A percentile compares a stretch with the other conserved stretches of the same genome.
These are phyloP conservation scores for Zoanthus sansibaricus DNA, from an alignment of 92 coral and sea anemone species.

Conservation along the genomic window DNA sequence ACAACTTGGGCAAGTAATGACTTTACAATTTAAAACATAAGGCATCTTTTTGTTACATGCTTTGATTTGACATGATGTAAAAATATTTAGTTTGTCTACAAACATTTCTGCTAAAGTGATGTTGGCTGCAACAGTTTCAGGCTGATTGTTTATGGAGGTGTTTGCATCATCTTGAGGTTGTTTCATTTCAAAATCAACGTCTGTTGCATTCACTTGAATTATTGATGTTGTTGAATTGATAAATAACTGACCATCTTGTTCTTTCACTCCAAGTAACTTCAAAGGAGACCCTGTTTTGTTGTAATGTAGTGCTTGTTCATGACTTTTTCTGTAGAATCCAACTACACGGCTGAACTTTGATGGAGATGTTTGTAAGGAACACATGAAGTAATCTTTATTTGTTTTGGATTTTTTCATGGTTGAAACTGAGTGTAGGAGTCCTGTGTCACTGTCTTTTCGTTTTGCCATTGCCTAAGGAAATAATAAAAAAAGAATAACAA, in stretches of 20 bases:
- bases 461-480: conserved; percentile 27
- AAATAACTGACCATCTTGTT: conserved; percentile 38
- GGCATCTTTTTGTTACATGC: conserved; percentile 63
- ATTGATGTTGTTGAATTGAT: conserved; percentile 32
- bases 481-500: conserved; percentile 33
- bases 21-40: conserved; percentile 14
- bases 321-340: conserved; percentile 50
- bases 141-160: not conserved
- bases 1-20: conserved; percentile 33
- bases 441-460: conserved; percentile 55
- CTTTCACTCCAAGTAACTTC: conserved; percentile 46
- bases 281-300: conserved; percentile 52
- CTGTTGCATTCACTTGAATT: conserved; percentile 42
- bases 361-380: conserved; percentile 49
- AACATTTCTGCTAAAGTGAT: conserved; percentile 39
- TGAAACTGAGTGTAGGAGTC: conserved; percentile 54
- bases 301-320: conserved; percentile 43
- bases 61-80: conserved; percentile 57
- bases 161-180: conserved; percentile 8
- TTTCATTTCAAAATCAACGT: conserved; percentile 51
- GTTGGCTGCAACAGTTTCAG: conserved; percentile 44
- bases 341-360: conserved; percentile 43
- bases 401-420: conserved; percentile 42
- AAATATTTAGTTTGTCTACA: conserved; percentile 55
- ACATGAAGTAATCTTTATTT: conserved; percentile 49